These are phyloP conservation scores for Hemithea aestivaria DNA, from an alignment of 2,888 invertebrate species.

Conservation along the genomic window DNA sequence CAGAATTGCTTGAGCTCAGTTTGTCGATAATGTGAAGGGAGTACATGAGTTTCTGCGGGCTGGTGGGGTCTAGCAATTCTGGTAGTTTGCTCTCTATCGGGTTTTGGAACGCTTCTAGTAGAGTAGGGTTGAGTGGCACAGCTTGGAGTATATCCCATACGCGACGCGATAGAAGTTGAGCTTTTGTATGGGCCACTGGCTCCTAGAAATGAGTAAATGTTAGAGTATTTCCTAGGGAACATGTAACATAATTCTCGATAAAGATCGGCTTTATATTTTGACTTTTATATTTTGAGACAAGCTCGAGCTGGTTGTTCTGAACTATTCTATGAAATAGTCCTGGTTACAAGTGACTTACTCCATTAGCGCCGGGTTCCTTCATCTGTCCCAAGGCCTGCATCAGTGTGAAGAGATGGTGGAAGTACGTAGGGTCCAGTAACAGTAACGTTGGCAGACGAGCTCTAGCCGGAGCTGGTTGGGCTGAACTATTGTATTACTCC, in stretches of 20 bases:
- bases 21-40: conserved; percentile 91
- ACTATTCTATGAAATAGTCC: no score
- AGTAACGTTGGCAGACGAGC: no score
- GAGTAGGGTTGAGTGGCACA: conserved; percentile 92
- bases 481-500: no score
- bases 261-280: no score
- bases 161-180: conserved; percentile 91
- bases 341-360: no score
- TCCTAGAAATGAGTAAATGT: conserved; percentile 63
- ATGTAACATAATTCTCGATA: no score
- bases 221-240: not conserved
- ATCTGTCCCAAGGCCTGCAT: no score
- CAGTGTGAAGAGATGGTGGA: no score
- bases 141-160: conserved; percentile 97
- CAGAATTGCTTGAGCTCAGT: conserved; percentile 55
- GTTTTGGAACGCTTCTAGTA: conserved; percentile 90
- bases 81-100: conserved; percentile 83
- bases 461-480: no score
- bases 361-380: no score
- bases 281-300: conserved; percentile 26
- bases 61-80: conserved; percentile 90
- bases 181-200: conserved; percentile 89
- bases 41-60: conserved; percentile 97
- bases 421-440: no score
- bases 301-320: no score